Conservation (phyloP, 2,113 vertebrate species). For the Axis porcinus region DNA sequence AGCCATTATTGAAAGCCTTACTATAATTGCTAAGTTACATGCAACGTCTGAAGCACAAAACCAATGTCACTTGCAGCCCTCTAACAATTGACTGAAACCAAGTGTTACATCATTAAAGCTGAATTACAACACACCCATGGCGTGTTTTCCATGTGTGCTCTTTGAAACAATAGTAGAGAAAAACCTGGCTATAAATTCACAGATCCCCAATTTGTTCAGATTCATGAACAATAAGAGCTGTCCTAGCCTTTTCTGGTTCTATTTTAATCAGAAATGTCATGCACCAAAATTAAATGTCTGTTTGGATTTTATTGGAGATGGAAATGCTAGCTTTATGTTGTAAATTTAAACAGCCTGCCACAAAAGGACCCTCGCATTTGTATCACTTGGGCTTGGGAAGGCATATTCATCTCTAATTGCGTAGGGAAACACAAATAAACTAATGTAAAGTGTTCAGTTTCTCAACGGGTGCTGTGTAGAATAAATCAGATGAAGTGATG, state of each 20-base stretch:
- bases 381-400: slow-evolving; percentile 72
- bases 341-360: slow-evolving; percentile 84
- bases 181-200: slow-evolving; percentile 85
- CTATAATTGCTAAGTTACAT: slow-evolving; percentile 86
- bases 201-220: slow-evolving; percentile 80
- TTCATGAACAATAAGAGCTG: slow-evolving; percentile 76
- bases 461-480: slow-evolving; percentile 73
- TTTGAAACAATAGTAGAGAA: slow-evolving; percentile 83
- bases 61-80: slow-evolving; percentile 78
- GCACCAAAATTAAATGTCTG: slow-evolving; percentile 87
- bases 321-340: slow-evolving; percentile 76
- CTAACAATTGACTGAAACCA: slow-evolving; percentile 83
- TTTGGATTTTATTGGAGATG: slow-evolving; percentile 78
- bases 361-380: slow-evolving; percentile 73
- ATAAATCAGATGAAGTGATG: slow-evolving; percentile 66
- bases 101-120: slow-evolving; percentile 88
- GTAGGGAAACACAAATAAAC: slow-evolving; percentile 82
- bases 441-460: slow-evolving; percentile 73
- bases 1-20: slow-evolving; percentile 82
- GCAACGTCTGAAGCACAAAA: slow-evolving; percentile 81
- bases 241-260: slow-evolving; percentile 83
- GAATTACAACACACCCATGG: slow-evolving; percentile 80
- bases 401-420: slow-evolving; percentile 77
- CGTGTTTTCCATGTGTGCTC: slow-evolving; percentile 84
- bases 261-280: slow-evolving; percentile 89